phyloP scores from a whole-genome alignment of 2,113 vertebrate species.

The Coptodon rendalli region DNA sequence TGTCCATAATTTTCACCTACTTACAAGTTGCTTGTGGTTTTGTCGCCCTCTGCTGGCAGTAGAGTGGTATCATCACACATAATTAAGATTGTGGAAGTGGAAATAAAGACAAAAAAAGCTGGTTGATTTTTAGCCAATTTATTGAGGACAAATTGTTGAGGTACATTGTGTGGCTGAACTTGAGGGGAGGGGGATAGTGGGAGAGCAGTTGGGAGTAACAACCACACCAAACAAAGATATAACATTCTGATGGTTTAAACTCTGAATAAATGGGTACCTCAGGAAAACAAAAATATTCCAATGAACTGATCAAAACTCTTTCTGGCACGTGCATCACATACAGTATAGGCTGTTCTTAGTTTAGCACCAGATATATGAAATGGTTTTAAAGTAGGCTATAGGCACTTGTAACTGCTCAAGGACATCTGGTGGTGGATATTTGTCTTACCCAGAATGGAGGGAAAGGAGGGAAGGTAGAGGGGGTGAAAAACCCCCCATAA shows the following conservation, averaged over 20 bases:
- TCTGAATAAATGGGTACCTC: slow-evolving; percentile 48
- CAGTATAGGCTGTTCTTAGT: slow-evolving; percentile 13
- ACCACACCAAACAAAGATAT: slow-evolving; percentile 46
- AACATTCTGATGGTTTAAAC: slow-evolving; percentile 26
- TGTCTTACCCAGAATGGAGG: slow-evolving; percentile 19
- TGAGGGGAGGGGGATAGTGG: slow-evolving; percentile 20
- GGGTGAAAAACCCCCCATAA: neutral
- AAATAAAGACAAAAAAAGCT: neutral
- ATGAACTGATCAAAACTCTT: slow-evolving; percentile 42
- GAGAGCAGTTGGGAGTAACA: slow-evolving; percentile 20
- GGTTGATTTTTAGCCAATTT: slow-evolving; percentile 61
- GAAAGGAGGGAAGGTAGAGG: neutral
- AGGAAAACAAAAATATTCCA: slow-evolving; percentile 24
- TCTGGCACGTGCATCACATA: slow-evolving; percentile 2
- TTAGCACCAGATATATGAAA: slow-evolving; percentile 37
- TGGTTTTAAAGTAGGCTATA: slow-evolving; percentile 3
- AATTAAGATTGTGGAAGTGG: neutral
- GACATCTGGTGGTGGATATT: slow-evolving; percentile 3
- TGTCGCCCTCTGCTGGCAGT: neutral
- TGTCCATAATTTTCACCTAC: neutral
- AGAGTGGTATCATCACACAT: neutral
- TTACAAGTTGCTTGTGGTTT: neutral
- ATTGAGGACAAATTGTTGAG: slow-evolving; percentile 76
- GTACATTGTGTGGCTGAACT: slow-evolving; percentile 78
- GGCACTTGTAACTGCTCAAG: slow-evolving; percentile 25